Conservation (phyloP, 2,888 invertebrate genomes). For the Microchrysa polita region DNA sequence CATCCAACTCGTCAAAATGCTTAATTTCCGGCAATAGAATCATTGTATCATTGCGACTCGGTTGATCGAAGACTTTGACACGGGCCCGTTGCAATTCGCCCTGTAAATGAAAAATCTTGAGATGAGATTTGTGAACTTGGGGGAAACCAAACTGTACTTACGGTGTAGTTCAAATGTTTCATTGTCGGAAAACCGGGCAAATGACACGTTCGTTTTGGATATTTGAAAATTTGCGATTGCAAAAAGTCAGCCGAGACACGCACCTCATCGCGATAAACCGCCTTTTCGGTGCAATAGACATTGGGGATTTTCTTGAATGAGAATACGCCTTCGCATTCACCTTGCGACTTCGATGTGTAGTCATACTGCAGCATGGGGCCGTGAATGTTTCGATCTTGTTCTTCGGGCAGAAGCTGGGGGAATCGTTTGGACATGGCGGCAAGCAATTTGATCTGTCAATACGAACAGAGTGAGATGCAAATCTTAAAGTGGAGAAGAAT, state of each 20-base stretch:
- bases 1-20: conserved; percentile 60
- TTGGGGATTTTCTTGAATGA: conserved; percentile 70
- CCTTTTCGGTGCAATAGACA: conserved; percentile 57
- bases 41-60: conserved; percentile 83
- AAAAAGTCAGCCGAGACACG: conserved; percentile 51
- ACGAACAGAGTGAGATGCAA: too few relatives aligned
- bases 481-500: too few relatives aligned
- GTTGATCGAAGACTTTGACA: conserved; percentile 90
- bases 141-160: conserved; percentile 66
- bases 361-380: conserved; percentile 88
- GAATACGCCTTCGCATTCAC: conserved; percentile 65
- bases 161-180: conserved; percentile 82
- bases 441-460: conserved; percentile 71
- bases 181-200: conserved; percentile 95
- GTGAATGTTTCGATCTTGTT: conserved; percentile 79
- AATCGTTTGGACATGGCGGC: conserved; percentile 80
- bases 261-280: conserved; percentile 57
- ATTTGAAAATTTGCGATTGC: conserved; percentile 26
- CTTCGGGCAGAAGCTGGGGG: conserved; percentile 73
- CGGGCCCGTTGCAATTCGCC: conserved; percentile 71
- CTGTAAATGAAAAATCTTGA: conserved; percentile 63
- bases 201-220: conserved; percentile 59
- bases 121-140: not conserved
- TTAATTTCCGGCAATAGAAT: conserved; percentile 73
- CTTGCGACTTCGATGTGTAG: conserved; percentile 70